Percentiles rank a stretch among this genome's conserved stretches.
Evolutionary conservation across 1,140 invertebrate genomes (phyloP).

Genomic region (Babylonia areolata): DNA sequence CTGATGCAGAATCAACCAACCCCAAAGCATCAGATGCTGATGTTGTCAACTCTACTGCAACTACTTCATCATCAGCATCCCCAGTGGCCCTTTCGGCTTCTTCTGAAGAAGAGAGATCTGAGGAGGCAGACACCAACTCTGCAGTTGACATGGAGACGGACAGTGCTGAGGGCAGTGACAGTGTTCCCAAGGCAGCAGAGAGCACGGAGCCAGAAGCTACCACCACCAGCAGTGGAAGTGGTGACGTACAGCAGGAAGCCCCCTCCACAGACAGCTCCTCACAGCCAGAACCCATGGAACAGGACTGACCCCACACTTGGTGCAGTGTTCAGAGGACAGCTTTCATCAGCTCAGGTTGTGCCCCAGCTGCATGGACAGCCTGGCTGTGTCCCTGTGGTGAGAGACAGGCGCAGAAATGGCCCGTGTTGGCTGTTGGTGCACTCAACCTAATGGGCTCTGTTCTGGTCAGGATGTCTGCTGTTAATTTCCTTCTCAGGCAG

Average conservation of each 20-base stretch:
- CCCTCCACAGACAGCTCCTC: neutral
- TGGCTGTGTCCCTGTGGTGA: neutral
- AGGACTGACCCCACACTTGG: neutral
- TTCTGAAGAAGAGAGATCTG: neutral
- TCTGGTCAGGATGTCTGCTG: neutral
- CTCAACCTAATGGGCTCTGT: neutral
- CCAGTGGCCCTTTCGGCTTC: neutral
- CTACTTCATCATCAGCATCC: neutral
- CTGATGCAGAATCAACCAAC: neutral
- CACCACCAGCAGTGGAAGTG: neutral
- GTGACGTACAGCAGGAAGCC: neutral
- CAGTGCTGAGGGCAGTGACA: constrained; percentile 19
- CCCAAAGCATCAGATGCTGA: neutral
- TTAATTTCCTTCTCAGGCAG: neutral
- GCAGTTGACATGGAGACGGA: neutral
- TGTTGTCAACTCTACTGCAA: neutral
- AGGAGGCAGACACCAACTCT: neutral
- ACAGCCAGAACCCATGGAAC: constrained; percentile 16
- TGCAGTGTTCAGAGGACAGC: neutral
- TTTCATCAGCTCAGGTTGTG: neutral
- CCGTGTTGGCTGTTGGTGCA: neutral
- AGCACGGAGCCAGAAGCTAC: neutral
- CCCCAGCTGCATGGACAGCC: neutral
- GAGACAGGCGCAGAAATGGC: neutral
- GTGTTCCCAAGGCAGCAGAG: neutral